A percentile compares a stretch with the other conserved stretches of the same genome.
These are phyloP conservation scores for Chelonus formosanus DNA, from an alignment of 2,888 invertebrate genomes.

Conservation along the genomic window DNA sequence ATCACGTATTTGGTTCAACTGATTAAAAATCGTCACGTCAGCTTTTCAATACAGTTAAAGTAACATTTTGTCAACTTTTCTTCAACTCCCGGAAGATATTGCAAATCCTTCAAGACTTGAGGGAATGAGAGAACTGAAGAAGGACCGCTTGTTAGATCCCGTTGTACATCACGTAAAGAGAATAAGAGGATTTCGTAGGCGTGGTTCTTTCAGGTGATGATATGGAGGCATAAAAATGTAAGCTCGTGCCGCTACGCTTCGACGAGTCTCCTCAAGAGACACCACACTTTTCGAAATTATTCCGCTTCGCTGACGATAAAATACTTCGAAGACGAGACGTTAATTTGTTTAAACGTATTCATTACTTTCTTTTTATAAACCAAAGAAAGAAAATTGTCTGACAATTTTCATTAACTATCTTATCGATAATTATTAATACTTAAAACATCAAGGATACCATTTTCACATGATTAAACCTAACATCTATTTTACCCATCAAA, in stretches of 20 bases:
- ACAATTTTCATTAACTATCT: too few relatives aligned
- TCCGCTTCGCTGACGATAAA: slow-evolving; percentile 16
- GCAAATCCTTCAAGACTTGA: background rate
- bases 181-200: slow-evolving; percentile 17
- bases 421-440: too few relatives aligned
- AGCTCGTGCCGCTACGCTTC: slow-evolving; percentile 32
- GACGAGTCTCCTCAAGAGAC: slow-evolving; percentile 5
- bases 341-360: too few relatives aligned
- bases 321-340: background rate
- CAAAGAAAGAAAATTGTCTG: too few relatives aligned
- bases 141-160: slow-evolving; percentile 38
- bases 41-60: slow-evolving; percentile 4
- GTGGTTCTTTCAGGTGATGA: slow-evolving; percentile 14
- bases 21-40: slow-evolving; percentile 22
- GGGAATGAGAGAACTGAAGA: slow-evolving; percentile 4
- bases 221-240: background rate
- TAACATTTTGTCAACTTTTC: background rate
- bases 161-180: slow-evolving; percentile 26
- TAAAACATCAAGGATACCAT: too few relatives aligned
- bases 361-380: too few relatives aligned
- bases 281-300: slow-evolving; percentile 12
- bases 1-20: slow-evolving; percentile 23
- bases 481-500: too few relatives aligned
- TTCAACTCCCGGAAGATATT: slow-evolving; percentile 2
- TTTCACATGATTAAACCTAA: too few relatives aligned